Percentiles rank a stretch among this genome's conserved stretches.
Conservation (phyloP, 2,888 invertebrate species). For the Apamea anceps region DNA sequence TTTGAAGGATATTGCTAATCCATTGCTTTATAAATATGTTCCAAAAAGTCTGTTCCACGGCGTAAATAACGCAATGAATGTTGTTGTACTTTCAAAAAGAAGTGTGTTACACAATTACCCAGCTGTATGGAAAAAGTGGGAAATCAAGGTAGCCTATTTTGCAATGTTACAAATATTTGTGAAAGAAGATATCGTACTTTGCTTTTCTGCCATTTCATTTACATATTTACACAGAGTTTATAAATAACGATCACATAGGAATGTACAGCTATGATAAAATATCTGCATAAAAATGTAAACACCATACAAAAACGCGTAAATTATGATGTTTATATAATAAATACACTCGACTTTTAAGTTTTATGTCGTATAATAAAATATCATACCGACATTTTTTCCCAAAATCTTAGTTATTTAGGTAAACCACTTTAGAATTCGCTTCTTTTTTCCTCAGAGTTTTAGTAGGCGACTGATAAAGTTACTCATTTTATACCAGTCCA, state of each 20-base stretch:
- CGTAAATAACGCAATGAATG: background rate
- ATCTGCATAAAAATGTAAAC: conserved; percentile 4
- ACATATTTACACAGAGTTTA: background rate
- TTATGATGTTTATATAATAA: background rate
- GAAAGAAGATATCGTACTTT: background rate
- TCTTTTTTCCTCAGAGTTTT: background rate
- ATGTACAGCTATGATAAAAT: background rate
- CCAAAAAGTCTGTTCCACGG: background rate
- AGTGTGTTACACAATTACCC: no score
- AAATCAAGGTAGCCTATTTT: background rate
- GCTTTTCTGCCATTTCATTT: background rate
- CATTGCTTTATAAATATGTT: background rate
- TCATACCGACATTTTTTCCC: conserved; percentile 18
- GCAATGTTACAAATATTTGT: background rate
- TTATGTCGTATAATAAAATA: background rate
- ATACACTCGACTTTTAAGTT: background rate
- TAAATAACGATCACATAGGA: conserved; percentile 4
- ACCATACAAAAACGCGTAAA: background rate
- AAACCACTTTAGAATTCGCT: background rate
- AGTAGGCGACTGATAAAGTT: background rate
- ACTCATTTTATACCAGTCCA: no score
- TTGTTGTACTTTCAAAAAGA: no score
- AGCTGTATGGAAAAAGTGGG: background rate
- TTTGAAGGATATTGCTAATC: no score
- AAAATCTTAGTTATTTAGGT: conserved; percentile 1